Conservation (phyloP, 2,888 invertebrate genomes). For the Yponomeuta plumbellus region DNA sequence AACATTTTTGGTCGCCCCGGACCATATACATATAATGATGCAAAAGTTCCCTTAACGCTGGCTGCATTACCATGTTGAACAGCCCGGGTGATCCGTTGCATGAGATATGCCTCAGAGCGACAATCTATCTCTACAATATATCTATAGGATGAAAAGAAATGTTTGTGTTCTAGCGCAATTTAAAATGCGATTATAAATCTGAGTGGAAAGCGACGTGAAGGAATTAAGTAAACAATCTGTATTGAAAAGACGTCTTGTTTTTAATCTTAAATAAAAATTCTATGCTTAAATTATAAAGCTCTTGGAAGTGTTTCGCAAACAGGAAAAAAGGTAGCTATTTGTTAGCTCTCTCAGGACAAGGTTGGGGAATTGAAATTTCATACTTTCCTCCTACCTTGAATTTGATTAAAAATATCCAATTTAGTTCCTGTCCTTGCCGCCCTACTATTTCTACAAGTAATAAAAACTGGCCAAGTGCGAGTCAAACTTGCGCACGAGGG, state of each 20-base stretch:
- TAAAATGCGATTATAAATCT: not conserved
- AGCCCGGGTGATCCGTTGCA: no score
- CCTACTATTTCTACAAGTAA: not conserved
- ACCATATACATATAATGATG: no score
- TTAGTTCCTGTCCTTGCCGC: not conserved
- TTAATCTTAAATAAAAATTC: not conserved
- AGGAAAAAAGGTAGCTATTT: not conserved
- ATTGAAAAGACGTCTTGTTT: not conserved
- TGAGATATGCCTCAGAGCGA: no score
- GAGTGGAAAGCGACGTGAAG: not conserved
- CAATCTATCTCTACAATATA: no score
- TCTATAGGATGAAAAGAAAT: not conserved
- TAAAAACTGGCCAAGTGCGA: no score
- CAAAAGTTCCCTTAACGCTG: not conserved
- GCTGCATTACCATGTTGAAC: not conserved
- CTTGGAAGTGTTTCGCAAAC: not conserved
- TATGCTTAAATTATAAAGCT: not conserved
- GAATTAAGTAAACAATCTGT: not conserved
- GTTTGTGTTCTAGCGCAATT: not conserved
- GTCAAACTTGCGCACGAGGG: no score
- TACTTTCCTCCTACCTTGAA: not conserved
- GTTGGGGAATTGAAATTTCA: not conserved
- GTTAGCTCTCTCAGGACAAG: not conserved
- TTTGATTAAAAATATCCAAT: not conserved
- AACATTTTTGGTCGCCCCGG: no score